Evolutionary conservation across 2,797 vertebrate species (phyloP).

Genomic region (Pelobates cultripes): DNA sequence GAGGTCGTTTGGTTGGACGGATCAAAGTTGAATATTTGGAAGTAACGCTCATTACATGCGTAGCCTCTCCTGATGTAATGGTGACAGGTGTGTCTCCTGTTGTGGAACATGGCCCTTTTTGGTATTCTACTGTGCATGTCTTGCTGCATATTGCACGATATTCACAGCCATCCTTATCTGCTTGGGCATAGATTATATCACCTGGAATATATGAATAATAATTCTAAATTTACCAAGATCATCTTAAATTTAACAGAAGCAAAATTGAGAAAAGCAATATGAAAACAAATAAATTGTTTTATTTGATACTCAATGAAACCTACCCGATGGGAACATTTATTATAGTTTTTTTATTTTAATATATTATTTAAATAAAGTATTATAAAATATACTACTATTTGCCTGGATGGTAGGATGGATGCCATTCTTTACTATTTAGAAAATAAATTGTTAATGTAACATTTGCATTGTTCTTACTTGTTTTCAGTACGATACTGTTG

Average conservation of each 20-base stretch:
- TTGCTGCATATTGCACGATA: conserved; percentile 21
- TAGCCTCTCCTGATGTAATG: background rate
- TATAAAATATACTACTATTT: too few species aligned
- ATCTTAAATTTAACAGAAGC: background rate
- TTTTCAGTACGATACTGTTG: too few species aligned
- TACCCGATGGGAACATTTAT: too few species aligned
- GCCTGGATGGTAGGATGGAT: too few species aligned
- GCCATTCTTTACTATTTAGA: too few species aligned
- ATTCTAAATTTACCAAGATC: background rate
- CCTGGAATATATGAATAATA: conserved; percentile 17
- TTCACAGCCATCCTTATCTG: conserved; percentile 17
- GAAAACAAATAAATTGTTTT: too few species aligned
- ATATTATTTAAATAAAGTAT: too few species aligned
- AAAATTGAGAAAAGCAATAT: too few species aligned
- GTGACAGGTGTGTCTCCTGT: background rate
- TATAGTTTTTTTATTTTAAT: too few species aligned
- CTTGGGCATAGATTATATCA: conserved; percentile 18
- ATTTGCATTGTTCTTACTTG: too few species aligned
- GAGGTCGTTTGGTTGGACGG: background rate
- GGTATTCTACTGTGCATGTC: conserved; percentile 4
- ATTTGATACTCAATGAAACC: too few species aligned
- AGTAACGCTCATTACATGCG: background rate
- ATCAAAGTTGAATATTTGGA: background rate
- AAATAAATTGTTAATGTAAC: too few species aligned
- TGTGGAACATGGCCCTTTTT: conserved; percentile 14